phyloP scores from a whole-genome alignment of 23 tunicate species.

The Ciona savignyi region DNA sequence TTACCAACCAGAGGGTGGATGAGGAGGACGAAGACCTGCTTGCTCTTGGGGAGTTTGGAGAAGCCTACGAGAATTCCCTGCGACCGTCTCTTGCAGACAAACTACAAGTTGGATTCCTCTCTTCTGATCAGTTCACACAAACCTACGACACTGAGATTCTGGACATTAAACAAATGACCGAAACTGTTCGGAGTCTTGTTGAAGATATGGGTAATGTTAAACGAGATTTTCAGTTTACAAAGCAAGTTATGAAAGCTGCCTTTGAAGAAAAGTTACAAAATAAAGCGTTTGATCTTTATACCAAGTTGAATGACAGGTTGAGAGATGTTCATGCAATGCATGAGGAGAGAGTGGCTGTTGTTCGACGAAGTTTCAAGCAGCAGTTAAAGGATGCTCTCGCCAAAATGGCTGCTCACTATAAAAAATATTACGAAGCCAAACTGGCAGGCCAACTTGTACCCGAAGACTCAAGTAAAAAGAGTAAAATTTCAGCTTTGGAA shows the following conservation, averaged over 20 bases:
- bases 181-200: conserved; percentile 41
- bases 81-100: conserved; percentile 86
- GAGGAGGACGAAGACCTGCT: conserved; percentile 30
- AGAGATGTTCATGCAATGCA: conserved; percentile 48
- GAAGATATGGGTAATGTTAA: conserved; percentile 37
- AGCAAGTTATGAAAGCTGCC: conserved; percentile 65
- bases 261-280: conserved; percentile 56
- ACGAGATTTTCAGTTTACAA: conserved; percentile 55
- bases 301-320: conserved; percentile 49
- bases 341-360: conserved; percentile 66
- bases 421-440: conserved; percentile 72
- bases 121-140: conserved; percentile 67
- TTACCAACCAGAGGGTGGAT: background rate
- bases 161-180: conserved; percentile 68
- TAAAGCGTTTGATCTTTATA: conserved; percentile 54
- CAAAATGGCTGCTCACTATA: conserved; percentile 72
- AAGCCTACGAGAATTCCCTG: conserved; percentile 63
- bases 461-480: conserved; percentile 26
- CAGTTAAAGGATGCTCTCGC: conserved; percentile 77
- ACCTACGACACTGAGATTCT: conserved; percentile 61
- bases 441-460: conserved; percentile 52
- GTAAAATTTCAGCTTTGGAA: conserved; percentile 37
- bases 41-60: conserved; percentile 46
- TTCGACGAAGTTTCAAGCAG: conserved; percentile 81
- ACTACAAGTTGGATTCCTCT: conserved; percentile 67